These are phyloP conservation scores for Tolmerus cingulatus DNA, from an alignment of 2,888 invertebrate genomes.

Conservation along the genomic window DNA sequence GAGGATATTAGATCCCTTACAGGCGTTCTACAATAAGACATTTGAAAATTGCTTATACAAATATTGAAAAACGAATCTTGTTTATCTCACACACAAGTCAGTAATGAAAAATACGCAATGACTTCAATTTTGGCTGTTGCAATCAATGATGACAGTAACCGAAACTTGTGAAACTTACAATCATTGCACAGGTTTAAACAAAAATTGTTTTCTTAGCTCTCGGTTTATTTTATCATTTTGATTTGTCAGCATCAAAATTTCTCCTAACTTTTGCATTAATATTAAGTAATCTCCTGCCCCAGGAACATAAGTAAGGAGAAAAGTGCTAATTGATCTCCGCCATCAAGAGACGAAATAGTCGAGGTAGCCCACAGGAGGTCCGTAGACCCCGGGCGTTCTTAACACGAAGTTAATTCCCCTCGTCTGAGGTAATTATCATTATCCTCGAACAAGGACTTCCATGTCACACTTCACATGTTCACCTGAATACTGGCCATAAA, in stretches of 20 bases:
- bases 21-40: too few species aligned
- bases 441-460: constrained; percentile 1
- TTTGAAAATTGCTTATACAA: too few species aligned
- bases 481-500: not conserved
- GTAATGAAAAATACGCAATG: too few species aligned
- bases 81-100: too few species aligned
- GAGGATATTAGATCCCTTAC: too few species aligned
- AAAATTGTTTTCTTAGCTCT: too few species aligned
- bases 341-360: not conserved
- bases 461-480: constrained; percentile 3
- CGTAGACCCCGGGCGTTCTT: not conserved
- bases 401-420: not conserved
- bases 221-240: too few species aligned
- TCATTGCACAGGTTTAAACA: too few species aligned
- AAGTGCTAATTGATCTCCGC: not conserved
- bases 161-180: too few species aligned
- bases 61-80: too few species aligned
- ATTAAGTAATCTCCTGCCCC: not conserved
- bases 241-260: not conserved
- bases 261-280: not conserved
- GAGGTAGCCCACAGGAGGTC: not conserved
- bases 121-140: too few species aligned
- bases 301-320: not conserved
- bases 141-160: too few species aligned
- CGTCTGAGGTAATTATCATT: not conserved